Base-by-base conservation (phyloP, 2,888 invertebrate genomes). In the Dyspetes luteomarginatus region DNA sequence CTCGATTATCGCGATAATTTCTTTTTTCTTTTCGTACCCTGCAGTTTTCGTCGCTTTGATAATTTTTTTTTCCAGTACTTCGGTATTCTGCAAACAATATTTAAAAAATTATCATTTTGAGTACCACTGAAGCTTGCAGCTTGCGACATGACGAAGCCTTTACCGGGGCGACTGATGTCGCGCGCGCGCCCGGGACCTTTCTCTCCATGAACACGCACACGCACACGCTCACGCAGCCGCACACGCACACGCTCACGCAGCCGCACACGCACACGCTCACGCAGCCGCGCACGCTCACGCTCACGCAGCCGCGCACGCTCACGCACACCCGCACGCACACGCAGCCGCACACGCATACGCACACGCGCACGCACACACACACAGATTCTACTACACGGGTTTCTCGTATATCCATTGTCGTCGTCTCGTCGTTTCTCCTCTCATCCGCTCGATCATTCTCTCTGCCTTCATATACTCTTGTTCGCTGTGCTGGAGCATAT, bases 91-190 rank as follows among this genome's bases (percentile, higher is more conserved):
- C 36, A 19, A 43, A 36, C 50, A n/a, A 19, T 43, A 15, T 50
- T 64, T 36, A 15, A 7, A 78, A 65, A 81, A 85, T 85, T 85
- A 86, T 41, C n/a, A 52, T 72, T 82, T 89, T 90, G 90, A 90
- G 89, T 84, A 86, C 87, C 89, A 86, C 89, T 90, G 89, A 79
- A 87, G 87, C 88, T 87, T 88, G 88, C 85, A 88, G 86, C 86
- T 89, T 87, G 87, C 87, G 88, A 89, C 89, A 89, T 86, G 89
- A 89, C 89, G 89, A 90, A 89, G 89, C 89, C 89, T 89, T 89
- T 90, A 89, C 87, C 87, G 86, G 43, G 5, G 43, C 4, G 45
- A 55, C 43, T 19, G 26, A 28, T 58, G 69, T 73, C 81, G 50
- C 69, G 58, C 69, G 64, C 67, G 55, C 74, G 55, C 45, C 79